Base-by-base conservation (phyloP, 1,140 invertebrate species). In the Drosophila willistoni region DNA sequence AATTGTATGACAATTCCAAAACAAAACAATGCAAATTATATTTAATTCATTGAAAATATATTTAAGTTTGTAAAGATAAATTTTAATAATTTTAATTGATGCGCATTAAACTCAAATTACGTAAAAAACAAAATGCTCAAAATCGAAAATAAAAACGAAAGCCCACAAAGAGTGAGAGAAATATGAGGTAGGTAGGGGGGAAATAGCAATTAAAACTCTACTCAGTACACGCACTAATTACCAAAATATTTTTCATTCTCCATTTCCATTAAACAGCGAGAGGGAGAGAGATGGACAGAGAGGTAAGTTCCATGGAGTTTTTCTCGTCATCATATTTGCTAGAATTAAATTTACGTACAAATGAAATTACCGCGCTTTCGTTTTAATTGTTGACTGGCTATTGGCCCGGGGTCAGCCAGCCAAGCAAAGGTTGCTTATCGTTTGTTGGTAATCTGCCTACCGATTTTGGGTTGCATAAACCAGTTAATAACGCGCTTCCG, bases 381-480 rank as follows among this genome's bases (percentile, higher is more conserved):
- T 84, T 90, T 86, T 90, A 90, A 90, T 90, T 90, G 82, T 79
- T 67, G 75, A 10, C 80, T 73, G 79, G 69, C 72, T 90, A 86
- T 90, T 87, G 72, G 68, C 59, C 59, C 56, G 67, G 81, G 67
- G 55, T 19, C 72, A 77, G 60, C 74, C 72, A 77, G 60, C 74
- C 74, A 77, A 78, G 75, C 76, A 78, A 62, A 71, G 10, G 44
- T 60, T 25, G 55, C 60, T 89, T 89, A 89, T 89, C 84, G 68
- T 22, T 41, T 44, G 71, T 57, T 72, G 66, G 69, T 67, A 80
- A 90, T 90, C 89, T 81, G 71, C 54, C 89, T 81, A 69, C 54
- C 79, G 78, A 90, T 90, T 90, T 82, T 89, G 83, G 84, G 78
- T 90, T 90, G 89, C 89, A 90, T 90, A 90, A 90, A 90, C 80